Percentiles rank a stretch among this genome's conserved stretches.
Evolutionary conservation across 2,797 vertebrate species (phyloP).

Genomic region (Dallia pectoralis): DNA sequence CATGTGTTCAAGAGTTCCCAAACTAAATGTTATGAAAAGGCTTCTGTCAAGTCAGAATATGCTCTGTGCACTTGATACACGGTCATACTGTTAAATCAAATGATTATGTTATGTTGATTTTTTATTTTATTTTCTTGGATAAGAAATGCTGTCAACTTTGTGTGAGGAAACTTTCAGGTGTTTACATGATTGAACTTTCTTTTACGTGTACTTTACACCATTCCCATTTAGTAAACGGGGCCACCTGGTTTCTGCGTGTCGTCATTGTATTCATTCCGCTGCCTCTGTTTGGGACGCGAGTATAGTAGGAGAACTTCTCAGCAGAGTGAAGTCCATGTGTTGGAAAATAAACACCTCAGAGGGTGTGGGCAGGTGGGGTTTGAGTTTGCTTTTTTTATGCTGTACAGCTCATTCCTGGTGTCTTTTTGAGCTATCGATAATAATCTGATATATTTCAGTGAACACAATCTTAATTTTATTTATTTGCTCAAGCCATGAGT

Average conservation of each 20-base stretch:
- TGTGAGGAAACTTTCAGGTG: neutral
- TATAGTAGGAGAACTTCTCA: neutral
- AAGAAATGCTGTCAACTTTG: neutral
- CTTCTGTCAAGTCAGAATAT: too few relatives aligned
- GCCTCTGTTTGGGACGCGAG: too few relatives aligned
- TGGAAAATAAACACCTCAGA: neutral
- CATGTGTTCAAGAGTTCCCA: too few relatives aligned
- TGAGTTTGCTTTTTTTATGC: neutral
- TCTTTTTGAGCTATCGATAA: neutral
- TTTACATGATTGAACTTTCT: neutral
- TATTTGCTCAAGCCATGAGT: neutral
- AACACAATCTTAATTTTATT: neutral
- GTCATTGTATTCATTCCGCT: neutral
- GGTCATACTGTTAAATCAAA: neutral
- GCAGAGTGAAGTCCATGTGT: neutral
- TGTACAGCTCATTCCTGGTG: neutral
- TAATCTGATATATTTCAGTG: neutral
- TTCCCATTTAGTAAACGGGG: conserved; percentile 5
- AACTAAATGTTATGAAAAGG: too few relatives aligned
- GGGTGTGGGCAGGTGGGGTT: neutral
- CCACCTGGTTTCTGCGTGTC: conserved; percentile 2
- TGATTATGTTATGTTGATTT: neutral
- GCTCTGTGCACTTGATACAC: neutral
- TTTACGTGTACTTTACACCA: neutral
- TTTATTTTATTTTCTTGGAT: too few relatives aligned